These are phyloP conservation scores for Hetaerina americana DNA, from an alignment of 1,140 invertebrate species.

Conservation along the genomic window DNA sequence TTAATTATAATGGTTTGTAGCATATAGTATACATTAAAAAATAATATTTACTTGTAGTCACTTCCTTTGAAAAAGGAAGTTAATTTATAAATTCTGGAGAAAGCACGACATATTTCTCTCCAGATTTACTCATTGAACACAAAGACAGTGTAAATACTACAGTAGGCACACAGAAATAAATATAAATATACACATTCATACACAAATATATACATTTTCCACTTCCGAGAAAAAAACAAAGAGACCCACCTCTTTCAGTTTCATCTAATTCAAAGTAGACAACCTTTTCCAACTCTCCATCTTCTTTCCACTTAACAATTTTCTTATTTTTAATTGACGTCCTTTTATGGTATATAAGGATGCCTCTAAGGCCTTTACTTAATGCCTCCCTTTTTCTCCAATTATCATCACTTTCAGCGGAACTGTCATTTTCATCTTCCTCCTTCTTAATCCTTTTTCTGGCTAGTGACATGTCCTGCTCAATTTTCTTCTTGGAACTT, in stretches of 20 bases:
- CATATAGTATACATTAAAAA: too few species aligned
- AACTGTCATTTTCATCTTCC: conserved; percentile 3
- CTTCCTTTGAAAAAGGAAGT: too few species aligned
- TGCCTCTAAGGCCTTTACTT: conserved; percentile 35
- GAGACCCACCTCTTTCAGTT: conserved; percentile 55
- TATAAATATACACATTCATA: too few species aligned
- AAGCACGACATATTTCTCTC: too few species aligned
- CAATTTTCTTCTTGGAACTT: conserved; percentile 12
- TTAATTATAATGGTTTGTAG: too few species aligned
- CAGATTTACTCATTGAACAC: too few species aligned
- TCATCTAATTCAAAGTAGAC: conserved; percentile 87
- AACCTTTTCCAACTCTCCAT: conserved; percentile 62
- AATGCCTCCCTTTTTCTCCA: neutral
- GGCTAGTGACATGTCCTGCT: conserved; percentile 18
- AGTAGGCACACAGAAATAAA: too few species aligned
- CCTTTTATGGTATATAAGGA: conserved; percentile 46
- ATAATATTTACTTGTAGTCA: too few species aligned
- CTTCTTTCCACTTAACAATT: conserved; percentile 65
- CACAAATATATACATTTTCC: too few species aligned
- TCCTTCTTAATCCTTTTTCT: conserved; percentile 18
- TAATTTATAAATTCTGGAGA: too few species aligned
- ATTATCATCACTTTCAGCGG: neutral
- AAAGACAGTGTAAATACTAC: too few species aligned
- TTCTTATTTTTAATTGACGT: conserved; percentile 61
- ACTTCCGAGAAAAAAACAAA: conserved; percentile 8